Conservation (phyloP, 1,140 invertebrate genomes). For the Pogonognathellus flavescens region DNA sequence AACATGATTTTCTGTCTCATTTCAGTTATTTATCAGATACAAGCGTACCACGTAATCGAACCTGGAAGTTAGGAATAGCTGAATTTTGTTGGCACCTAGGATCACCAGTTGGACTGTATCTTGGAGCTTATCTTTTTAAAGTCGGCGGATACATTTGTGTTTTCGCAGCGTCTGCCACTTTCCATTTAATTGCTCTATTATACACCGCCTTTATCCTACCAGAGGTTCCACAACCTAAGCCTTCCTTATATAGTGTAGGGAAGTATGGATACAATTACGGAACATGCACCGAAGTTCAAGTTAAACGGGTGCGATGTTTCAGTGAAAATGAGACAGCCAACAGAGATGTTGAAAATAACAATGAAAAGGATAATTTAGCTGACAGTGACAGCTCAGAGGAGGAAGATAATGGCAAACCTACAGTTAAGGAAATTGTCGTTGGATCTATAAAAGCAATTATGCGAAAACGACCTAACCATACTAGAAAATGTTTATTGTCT, state of each 20-base stretch:
- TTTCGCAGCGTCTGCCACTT: constrained; percentile 57
- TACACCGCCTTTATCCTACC: constrained; percentile 63
- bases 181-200: constrained; percentile 61
- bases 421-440: constrained; percentile 62
- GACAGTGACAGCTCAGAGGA: constrained; percentile 4
- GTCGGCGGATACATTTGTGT: constrained; percentile 64
- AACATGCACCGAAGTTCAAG: constrained; percentile 19
- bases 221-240: constrained; percentile 64
- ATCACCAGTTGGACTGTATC: constrained; percentile 61
- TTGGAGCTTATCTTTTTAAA: constrained; percentile 63
- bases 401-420: background rate
- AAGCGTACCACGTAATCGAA: constrained; percentile 68
- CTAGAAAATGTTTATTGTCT: constrained; percentile 63
- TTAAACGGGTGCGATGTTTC: constrained; percentile 59
- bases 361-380: constrained; percentile 23
- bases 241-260: constrained; percentile 46
- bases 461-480: constrained; percentile 62
- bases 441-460: constrained; percentile 63
- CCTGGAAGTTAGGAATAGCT: constrained; percentile 69
- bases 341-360: constrained; percentile 50
- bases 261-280: constrained; percentile 65
- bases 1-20: background rate
- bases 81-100: constrained; percentile 65
- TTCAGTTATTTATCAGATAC: constrained; percentile 71
- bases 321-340: constrained; percentile 61